Conservation (phyloP, 2,113 vertebrate species). For the Synchiropus splendidus region DNA sequence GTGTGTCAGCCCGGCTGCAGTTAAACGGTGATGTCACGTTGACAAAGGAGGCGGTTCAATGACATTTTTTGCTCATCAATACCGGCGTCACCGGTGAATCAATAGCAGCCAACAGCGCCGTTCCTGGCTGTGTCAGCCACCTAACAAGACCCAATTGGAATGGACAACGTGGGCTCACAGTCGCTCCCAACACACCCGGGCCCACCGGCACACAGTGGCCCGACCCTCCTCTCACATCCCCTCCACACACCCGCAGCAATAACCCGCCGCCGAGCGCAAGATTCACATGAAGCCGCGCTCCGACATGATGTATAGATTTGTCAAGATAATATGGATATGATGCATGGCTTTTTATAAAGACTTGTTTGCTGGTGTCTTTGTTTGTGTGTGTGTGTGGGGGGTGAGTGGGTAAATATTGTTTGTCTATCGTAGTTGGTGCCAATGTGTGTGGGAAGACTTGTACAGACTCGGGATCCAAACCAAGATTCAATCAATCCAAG, state of each 20-base stretch:
- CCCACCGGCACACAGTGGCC: conserved; percentile 10
- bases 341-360: conserved; percentile 51
- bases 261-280: conserved; percentile 45
- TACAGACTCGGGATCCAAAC: conserved; percentile 33
- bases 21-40: conserved; percentile 69
- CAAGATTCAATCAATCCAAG: conserved; percentile 43
- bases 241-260: conserved; percentile 27
- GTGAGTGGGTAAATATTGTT: conserved; percentile 17
- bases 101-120: conserved; percentile 60
- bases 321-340: conserved; percentile 63
- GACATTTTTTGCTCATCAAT: conserved; percentile 72
- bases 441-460: conserved; percentile 31
- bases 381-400: conserved; percentile 6
- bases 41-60: conserved; percentile 70
- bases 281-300: conserved; percentile 49
- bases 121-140: conserved; percentile 52
- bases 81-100: conserved; percentile 60
- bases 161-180: conserved; percentile 52
- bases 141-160: conserved; percentile 60
- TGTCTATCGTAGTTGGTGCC: conserved; percentile 26
- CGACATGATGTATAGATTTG: conserved; percentile 65
- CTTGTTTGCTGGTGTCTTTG: conserved; percentile 36
- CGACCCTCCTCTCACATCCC: conserved; percentile 43
- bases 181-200: conserved; percentile 21
- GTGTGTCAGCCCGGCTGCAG: conserved; percentile 29